Percentiles rank a stretch among this genome's conserved stretches.
Conservation (phyloP, 2,113 vertebrate species). For the Hemiprocne comata region DNA sequence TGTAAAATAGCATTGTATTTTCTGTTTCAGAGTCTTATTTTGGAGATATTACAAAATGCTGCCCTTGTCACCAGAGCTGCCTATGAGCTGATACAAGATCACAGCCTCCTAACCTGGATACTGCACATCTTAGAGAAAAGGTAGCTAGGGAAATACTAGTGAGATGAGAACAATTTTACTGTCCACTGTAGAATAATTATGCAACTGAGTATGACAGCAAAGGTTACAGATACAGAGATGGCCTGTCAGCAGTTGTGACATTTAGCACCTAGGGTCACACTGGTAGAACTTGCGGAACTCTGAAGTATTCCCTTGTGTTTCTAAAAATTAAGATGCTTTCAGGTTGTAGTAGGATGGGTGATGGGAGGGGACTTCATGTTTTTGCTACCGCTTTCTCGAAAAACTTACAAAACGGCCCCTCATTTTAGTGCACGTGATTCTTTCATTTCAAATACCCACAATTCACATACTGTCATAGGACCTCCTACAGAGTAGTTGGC, state of each 20-base stretch:
- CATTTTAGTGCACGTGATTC: neutral
- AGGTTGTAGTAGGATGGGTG: neutral
- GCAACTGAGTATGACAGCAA: neutral
- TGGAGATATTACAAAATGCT: slow-evolving; percentile 83
- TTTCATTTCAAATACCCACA: neutral
- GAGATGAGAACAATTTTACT: neutral
- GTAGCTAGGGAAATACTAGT: slow-evolving; percentile 58
- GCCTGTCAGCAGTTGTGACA: neutral
- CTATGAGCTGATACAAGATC: slow-evolving; percentile 85
- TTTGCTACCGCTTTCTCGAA: neutral
- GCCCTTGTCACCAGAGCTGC: slow-evolving; percentile 82
- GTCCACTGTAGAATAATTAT: neutral
- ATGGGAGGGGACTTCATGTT: neutral
- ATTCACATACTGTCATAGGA: neutral
- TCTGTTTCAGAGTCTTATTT: slow-evolving; percentile 80
- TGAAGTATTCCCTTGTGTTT: neutral
- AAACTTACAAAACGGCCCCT: neutral
- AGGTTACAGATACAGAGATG: neutral
- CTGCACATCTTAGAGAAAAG: slow-evolving; percentile 81
- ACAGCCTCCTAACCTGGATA: slow-evolving; percentile 89
- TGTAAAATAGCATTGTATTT: neutral
- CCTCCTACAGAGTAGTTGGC: neutral
- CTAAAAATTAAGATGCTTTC: neutral
- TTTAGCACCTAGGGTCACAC: neutral
- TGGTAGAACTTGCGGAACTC: neutral